These are phyloP conservation scores for Ceratina calcarata DNA, from an alignment of 1,140 invertebrate genomes.

Conservation along the genomic window DNA sequence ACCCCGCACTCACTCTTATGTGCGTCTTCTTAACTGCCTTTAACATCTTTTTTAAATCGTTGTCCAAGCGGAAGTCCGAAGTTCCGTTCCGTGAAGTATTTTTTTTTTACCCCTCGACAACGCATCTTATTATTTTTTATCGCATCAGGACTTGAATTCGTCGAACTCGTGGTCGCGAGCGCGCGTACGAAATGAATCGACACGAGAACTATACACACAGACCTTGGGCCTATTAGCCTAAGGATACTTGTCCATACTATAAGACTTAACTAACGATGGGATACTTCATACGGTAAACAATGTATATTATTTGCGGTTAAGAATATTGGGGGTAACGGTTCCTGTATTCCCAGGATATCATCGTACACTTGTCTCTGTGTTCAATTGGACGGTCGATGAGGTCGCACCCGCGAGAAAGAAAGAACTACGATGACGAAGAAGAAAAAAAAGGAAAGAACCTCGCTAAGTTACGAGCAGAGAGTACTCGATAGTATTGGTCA, in stretches of 20 bases:
- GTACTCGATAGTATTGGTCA: conserved; percentile 16
- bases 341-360: conserved; percentile 75
- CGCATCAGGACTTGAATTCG: neutral
- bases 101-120: neutral
- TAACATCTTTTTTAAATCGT: neutral
- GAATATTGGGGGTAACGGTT: conserved; percentile 72
- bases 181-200: conserved; percentile 60
- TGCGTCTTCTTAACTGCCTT: neutral
- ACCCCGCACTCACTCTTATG: neutral
- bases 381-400: conserved; percentile 67
- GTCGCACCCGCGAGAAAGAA: conserved; percentile 26
- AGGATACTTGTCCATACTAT: conserved; percentile 79
- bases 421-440: neutral
- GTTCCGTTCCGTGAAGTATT: neutral
- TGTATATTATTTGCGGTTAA: conserved; percentile 78
- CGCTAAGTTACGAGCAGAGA: conserved; percentile 11
- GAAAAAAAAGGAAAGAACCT: conserved; percentile 5
- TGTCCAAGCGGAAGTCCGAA: conserved; percentile 16
- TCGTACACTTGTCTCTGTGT: conserved; percentile 67
- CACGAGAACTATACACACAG: conserved; percentile 62
- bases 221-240: conserved; percentile 78
- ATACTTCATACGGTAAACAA: conserved; percentile 76
- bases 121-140: neutral
- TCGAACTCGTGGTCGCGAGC: conserved; percentile 51
- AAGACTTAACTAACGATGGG: conserved; percentile 79